Percentiles rank a stretch among this genome's conserved stretches.
Evolutionary conservation across 2,888 invertebrate species (phyloP).

Genomic region (Amphipoea lucens): DNA sequence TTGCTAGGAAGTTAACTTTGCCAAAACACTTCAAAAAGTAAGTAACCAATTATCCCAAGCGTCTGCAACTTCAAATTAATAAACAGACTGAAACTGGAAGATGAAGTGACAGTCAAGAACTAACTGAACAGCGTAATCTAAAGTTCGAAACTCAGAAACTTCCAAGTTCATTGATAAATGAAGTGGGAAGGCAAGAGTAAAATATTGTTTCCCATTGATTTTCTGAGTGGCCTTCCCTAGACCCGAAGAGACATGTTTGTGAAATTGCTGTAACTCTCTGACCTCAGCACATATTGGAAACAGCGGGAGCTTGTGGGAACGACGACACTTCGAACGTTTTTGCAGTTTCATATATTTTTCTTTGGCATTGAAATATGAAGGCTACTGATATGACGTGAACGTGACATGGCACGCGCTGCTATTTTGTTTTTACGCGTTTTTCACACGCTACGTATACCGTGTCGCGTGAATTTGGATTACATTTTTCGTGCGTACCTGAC

Average conservation of each 20-base stretch:
- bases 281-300: conserved; percentile 70
- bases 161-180: conserved; percentile 39
- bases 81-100: conserved; percentile 17
- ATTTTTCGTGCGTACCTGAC: conserved; percentile 6
- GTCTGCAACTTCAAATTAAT: conserved; percentile 1
- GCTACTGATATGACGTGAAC: conserved; percentile 52
- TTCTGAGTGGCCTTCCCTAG: conserved; percentile 13
- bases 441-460: conserved; percentile 17
- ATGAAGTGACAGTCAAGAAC: conserved; percentile 18
- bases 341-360: conserved; percentile 55
- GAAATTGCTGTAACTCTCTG: conserved; percentile 59
- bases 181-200: conserved; percentile 32
- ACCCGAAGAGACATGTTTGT: conserved; percentile 47
- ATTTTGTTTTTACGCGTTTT: conserved; percentile 52
- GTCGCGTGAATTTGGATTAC: conserved; percentile 21
- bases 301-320: conserved; percentile 27
- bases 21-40: neutral
- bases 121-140: conserved; percentile 14
- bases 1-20: neutral
- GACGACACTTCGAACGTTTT: conserved; percentile 53
- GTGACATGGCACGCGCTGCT: conserved; percentile 49
- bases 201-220: conserved; percentile 51
- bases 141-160: conserved; percentile 40
- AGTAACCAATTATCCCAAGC: neutral
- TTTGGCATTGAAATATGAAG: conserved; percentile 54